A percentile compares a stretch with the other conserved stretches of the same genome.
Evolutionary conservation across 2,888 invertebrate genomes (phyloP).

Genomic region (Trichopoda pennipes): DNA sequence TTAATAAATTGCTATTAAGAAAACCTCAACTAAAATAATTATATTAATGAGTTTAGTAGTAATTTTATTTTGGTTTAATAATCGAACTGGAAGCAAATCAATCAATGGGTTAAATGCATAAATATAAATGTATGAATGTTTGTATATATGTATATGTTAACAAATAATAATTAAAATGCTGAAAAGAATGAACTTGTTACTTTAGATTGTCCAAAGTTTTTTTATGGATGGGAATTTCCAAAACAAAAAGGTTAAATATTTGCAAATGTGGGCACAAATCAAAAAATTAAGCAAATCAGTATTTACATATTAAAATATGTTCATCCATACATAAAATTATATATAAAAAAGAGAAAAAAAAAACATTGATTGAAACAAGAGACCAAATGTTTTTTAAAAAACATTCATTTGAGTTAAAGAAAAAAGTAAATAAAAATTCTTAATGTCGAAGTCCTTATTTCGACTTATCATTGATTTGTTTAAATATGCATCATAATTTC

Average conservation of each 20-base stretch:
- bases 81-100: not conserved
- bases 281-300: conserved; percentile 56
- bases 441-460: too few species aligned
- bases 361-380: conserved; percentile 3
- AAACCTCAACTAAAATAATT: not conserved
- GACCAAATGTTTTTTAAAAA: conserved; percentile 3
- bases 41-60: too few species aligned
- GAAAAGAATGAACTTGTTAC: conserved; percentile 43
- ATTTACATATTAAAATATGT: conserved; percentile 38
- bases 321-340: too few species aligned
- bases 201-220: conserved; percentile 33
- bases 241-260: conserved; percentile 30
- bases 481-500: too few species aligned
- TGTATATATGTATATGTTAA: too few species aligned
- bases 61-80: too few species aligned
- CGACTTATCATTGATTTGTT: too few species aligned
- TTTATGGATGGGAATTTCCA: conserved; percentile 62
- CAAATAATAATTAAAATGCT: conserved; percentile 15
- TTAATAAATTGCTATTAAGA: too few species aligned
- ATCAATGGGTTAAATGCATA: conserved; percentile 36
- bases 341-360: conserved; percentile 17
- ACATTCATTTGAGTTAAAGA: too few species aligned
- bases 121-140: not conserved
- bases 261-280: conserved; percentile 22
- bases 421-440: too few species aligned